Conservation (phyloP, 2,888 invertebrate species). For the Drosophila histrio region DNA sequence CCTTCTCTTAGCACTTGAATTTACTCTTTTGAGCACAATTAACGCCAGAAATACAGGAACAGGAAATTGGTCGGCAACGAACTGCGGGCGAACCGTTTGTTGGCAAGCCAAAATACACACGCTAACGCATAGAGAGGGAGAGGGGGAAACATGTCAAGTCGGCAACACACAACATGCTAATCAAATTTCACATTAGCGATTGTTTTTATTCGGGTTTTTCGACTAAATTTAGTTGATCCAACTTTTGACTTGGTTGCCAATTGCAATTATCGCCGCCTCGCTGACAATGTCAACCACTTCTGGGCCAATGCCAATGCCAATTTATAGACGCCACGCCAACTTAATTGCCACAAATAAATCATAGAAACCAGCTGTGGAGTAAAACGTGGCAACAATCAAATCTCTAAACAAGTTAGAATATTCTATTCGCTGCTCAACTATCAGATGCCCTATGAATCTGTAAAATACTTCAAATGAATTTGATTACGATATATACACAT, state of each 20-base stretch:
- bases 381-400: constrained; percentile 13
- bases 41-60: constrained; percentile 7
- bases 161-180: constrained; percentile 52
- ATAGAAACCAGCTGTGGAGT: constrained; percentile 28
- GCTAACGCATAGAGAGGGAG: not conserved
- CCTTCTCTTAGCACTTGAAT: constrained; percentile 13
- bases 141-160: not conserved
- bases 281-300: constrained; percentile 19
- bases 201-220: constrained; percentile 35
- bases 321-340: constrained; percentile 37
- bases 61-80: constrained; percentile 45
- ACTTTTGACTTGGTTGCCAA: constrained; percentile 37
- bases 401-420: not conserved
- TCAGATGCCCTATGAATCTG: not conserved
- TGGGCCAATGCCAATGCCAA: constrained; percentile 30
- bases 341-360: constrained; percentile 68
- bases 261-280: constrained; percentile 49
- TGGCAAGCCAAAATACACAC: constrained; percentile 46
- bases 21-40: constrained; percentile 26
- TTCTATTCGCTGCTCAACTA: not conserved
- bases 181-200: constrained; percentile 60
- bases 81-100: constrained; percentile 41
- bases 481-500: too few relatives aligned
- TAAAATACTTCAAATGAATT: not conserved
- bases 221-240: constrained; percentile 37